Conservation (phyloP, 30 jellyfish, hydroid and myxozoan genomes). For the Hydra vulgaris region DNA sequence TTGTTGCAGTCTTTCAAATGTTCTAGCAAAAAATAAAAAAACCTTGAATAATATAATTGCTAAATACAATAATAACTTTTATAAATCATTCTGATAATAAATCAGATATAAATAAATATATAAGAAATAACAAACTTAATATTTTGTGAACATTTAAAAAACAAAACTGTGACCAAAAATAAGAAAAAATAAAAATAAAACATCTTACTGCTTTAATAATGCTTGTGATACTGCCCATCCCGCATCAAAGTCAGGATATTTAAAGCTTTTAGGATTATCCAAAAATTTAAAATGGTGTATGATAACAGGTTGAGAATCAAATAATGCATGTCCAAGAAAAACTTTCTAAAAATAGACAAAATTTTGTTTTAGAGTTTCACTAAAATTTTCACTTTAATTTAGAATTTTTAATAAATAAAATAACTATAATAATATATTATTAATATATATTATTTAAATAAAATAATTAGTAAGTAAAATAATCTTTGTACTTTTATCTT, state of each 20-base stretch:
- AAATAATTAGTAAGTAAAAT: too few relatives aligned
- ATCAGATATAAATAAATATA: not conserved
- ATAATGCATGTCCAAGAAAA: constrained; percentile 87
- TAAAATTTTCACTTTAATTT: too few relatives aligned
- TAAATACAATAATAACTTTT: too few relatives aligned
- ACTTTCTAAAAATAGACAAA: constrained; percentile 26
- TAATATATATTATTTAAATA: too few relatives aligned
- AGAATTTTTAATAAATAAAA: too few relatives aligned
- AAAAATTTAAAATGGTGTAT: constrained; percentile 71
- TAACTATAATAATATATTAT: too few relatives aligned
- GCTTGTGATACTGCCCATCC: constrained; percentile 85
- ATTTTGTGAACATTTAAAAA: not conserved
- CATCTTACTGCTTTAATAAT: constrained; percentile 38
- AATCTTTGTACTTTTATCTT: too few relatives aligned
- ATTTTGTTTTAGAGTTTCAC: too few relatives aligned
- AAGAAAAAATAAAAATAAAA: not conserved
- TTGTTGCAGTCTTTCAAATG: not conserved
- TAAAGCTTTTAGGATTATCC: constrained; percentile 47
- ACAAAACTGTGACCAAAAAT: not conserved
- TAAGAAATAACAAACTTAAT: not conserved
- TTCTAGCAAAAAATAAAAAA: not conserved
- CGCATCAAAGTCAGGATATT: constrained; percentile 88
- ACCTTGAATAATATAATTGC: too few relatives aligned
- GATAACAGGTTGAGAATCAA: constrained; percentile 69
- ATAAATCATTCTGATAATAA: not conserved